A percentile compares a stretch with the other conserved stretches of the same genome.
Evolutionary conservation across 2,797 vertebrate genomes (phyloP).

Genomic region (Chaetophractus vellerosus): DNA sequence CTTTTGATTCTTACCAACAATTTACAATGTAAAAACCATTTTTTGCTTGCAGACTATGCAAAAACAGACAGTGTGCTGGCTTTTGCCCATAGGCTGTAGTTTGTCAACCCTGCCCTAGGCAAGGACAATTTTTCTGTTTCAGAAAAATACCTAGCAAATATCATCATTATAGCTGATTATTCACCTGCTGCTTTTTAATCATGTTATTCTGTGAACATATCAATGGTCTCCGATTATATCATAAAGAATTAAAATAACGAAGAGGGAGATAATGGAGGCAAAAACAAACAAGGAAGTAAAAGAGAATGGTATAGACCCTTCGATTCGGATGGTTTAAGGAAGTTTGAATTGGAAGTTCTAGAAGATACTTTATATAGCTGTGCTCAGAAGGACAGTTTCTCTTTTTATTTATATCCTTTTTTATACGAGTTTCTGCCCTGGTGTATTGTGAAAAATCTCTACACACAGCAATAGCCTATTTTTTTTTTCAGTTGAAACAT

Average conservation of each 20-base stretch:
- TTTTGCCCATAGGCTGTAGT: neutral
- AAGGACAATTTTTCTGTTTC: neutral
- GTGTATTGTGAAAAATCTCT: constrained; percentile 6
- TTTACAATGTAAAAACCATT: neutral
- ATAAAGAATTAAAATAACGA: neutral
- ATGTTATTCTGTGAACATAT: neutral
- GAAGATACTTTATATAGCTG: neutral
- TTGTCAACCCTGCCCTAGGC: neutral
- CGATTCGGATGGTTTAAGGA: neutral
- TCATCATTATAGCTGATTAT: too few species aligned
- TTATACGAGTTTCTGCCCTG: neutral
- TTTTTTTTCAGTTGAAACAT: constrained; percentile 25
- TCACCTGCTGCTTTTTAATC: neutral
- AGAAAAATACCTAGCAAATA: too few species aligned
- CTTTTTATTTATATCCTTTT: neutral
- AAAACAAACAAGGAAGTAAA: neutral
- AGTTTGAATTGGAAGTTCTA: neutral
- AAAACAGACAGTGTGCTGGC: neutral
- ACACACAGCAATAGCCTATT: neutral
- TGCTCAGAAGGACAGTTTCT: neutral
- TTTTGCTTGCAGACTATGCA: neutral
- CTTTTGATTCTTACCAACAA: neutral
- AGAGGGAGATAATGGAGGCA: neutral
- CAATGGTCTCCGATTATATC: neutral
- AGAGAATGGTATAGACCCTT: neutral